A percentile compares a stretch with the other conserved stretches of the same genome.
Evolutionary conservation across 2,888 invertebrate species (phyloP).

Genomic region (Nebria salina): DNA sequence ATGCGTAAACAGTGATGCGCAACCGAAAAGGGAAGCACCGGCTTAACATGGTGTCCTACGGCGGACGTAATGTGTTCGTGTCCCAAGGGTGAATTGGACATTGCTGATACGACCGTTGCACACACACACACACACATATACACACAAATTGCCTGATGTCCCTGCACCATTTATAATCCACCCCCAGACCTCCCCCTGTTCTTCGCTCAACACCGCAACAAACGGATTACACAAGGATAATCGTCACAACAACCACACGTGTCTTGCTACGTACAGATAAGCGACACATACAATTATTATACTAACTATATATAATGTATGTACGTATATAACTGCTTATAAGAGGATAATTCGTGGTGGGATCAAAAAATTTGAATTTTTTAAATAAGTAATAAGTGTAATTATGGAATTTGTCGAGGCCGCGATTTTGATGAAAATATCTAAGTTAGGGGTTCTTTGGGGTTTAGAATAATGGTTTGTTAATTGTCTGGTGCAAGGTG

Average conservation of each 20-base stretch:
- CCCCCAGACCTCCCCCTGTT: neutral
- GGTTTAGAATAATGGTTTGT: too few species aligned
- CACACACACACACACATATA: neutral
- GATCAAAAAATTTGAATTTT: too few species aligned
- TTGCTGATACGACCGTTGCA: neutral
- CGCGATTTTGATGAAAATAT: too few species aligned
- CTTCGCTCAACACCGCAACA: neutral
- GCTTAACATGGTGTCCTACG: neutral
- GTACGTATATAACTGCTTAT: too few species aligned
- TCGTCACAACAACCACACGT: neutral
- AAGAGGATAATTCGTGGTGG: too few species aligned
- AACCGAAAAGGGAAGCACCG: neutral
- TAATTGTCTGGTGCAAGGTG: neutral
- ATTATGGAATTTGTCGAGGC: too few species aligned
- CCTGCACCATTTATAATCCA: neutral
- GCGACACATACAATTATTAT: neutral
- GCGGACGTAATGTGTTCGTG: neutral
- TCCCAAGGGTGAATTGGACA: constrained; percentile 1
- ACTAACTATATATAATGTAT: too few species aligned
- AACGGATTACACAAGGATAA: neutral
- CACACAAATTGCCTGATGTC: neutral
- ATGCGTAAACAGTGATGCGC: neutral
- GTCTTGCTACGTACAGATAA: neutral
- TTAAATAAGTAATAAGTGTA: too few species aligned
- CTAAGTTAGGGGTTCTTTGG: too few species aligned